phyloP scores from a whole-genome alignment of 2,888 invertebrate species.

The Caenorhabditis auriculariae region DNA sequence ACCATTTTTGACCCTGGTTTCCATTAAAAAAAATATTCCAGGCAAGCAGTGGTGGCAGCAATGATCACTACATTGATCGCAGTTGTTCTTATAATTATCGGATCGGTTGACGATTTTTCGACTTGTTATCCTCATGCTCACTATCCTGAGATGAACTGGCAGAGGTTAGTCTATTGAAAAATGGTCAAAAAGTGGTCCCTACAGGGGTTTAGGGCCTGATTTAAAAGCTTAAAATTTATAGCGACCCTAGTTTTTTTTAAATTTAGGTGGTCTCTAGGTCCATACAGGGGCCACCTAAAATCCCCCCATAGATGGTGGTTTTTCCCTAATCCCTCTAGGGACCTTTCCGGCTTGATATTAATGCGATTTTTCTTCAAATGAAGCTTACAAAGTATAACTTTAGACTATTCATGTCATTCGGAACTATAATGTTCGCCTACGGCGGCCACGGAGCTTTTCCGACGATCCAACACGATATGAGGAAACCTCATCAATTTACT shows the following conservation, averaged over 20 bases:
- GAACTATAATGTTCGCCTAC: constrained; percentile 59
- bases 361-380: not conserved
- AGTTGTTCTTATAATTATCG: constrained; percentile 47
- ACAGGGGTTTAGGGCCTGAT: too few species aligned
- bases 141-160: constrained; percentile 37
- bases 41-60: constrained; percentile 52
- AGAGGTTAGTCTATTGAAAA: constrained; percentile 29
- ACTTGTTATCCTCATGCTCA: constrained; percentile 34
- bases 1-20: not conserved
- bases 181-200: too few species aligned
- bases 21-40: constrained; percentile 2
- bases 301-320: not conserved
- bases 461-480: constrained; percentile 90
- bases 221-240: too few species aligned
- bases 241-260: too few species aligned
- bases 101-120: constrained; percentile 35
- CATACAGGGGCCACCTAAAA: too few species aligned
- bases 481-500: constrained; percentile 75
- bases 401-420: constrained; percentile 54
- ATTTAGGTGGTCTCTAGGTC: too few species aligned
- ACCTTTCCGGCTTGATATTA: not conserved
- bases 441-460: constrained; percentile 69
- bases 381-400: too few species aligned
- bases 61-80: constrained; percentile 56
- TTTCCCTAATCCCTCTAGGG: too few species aligned